These are phyloP conservation scores for Argyresthia goedartella DNA, from an alignment of 2,888 invertebrate species.

Conservation along the genomic window DNA sequence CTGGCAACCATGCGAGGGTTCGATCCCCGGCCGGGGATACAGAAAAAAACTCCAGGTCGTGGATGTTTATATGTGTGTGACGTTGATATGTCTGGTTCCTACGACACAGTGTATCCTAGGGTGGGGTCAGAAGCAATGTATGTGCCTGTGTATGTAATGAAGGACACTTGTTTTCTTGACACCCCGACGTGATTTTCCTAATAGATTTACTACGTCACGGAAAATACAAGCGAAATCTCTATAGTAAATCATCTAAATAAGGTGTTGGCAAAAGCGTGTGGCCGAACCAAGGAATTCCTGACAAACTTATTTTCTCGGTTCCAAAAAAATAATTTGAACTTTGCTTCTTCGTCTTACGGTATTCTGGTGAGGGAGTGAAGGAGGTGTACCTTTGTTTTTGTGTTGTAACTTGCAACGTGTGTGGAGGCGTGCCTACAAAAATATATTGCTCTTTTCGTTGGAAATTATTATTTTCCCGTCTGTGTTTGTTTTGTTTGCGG, in stretches of 20 bases:
- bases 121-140: too few species aligned
- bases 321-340: not conserved
- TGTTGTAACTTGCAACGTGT: not conserved
- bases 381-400: not conserved
- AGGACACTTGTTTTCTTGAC: too few species aligned
- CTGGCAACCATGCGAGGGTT: too few species aligned
- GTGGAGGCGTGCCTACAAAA: slow-evolving; percentile 2
- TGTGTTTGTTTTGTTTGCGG: not conserved
- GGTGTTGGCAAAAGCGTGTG: slow-evolving; percentile 1
- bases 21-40: too few species aligned
- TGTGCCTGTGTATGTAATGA: too few species aligned
- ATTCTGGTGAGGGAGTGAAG: too few species aligned
- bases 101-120: too few species aligned
- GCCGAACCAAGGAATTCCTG: not conserved
- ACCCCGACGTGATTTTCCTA: not conserved
- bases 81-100: too few species aligned
- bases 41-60: too few species aligned
- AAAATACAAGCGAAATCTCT: not conserved
- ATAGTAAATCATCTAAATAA: slow-evolving; percentile 2
- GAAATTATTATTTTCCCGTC: slow-evolving; percentile 1
- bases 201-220: not conserved
- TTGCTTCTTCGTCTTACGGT: not conserved
- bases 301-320: not conserved
- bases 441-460: not conserved
- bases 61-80: too few species aligned